Evolutionary conservation across 2,797 vertebrate genomes (phyloP).

Genomic region (Xiphorhynchus erythropygius): DNA sequence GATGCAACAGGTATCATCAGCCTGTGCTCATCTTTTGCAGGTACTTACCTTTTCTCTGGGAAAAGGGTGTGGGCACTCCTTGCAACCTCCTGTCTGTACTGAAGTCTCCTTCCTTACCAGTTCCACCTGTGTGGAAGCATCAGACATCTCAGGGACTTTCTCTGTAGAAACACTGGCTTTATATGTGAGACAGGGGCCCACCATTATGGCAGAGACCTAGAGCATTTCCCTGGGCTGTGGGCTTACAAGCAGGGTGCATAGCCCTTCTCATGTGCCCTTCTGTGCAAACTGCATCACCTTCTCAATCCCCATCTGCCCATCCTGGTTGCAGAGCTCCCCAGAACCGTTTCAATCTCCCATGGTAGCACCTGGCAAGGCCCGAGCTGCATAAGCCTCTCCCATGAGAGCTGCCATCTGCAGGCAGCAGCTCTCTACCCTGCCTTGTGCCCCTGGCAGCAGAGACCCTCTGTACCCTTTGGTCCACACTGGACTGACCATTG

Average conservation of each 20-base stretch:
- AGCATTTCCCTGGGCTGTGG: not conserved
- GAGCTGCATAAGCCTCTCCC: not conserved
- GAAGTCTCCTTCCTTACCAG: not conserved
- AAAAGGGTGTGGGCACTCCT: not conserved
- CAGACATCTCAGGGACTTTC: not conserved
- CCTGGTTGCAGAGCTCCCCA: not conserved
- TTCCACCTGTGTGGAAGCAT: not conserved
- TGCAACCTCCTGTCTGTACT: not conserved
- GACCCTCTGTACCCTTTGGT: not conserved
- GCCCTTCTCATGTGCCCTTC: fast-evolving
- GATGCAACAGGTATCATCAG: not conserved
- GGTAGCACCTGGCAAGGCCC: not conserved
- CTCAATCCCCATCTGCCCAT: not conserved
- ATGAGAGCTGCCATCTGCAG: not conserved
- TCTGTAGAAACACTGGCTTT: not conserved
- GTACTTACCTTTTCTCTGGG: not conserved
- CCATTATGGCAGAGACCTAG: not conserved
- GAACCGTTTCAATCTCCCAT: not conserved
- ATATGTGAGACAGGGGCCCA: not conserved
- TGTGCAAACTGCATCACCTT: not conserved
- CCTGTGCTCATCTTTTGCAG: not conserved
- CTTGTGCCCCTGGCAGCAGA: no score
- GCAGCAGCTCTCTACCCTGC: not conserved
- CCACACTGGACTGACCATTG: fast-evolving
- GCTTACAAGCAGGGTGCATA: not conserved